Evolutionary conservation across 2,888 invertebrate genomes (phyloP).

Genomic region (Drosophila putrida): DNA sequence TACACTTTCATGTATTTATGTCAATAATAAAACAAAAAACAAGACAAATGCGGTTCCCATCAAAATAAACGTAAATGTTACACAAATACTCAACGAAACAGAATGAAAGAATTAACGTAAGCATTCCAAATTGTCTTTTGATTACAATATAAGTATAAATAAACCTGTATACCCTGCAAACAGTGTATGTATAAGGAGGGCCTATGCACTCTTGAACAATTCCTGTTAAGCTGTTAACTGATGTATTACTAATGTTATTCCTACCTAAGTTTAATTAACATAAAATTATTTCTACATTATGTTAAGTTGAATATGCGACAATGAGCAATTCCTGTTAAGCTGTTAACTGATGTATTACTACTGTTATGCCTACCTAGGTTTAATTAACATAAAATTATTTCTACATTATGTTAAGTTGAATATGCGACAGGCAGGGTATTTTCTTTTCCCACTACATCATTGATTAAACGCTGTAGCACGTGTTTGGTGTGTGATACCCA

Average conservation of each 20-base stretch:
- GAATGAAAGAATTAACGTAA: constrained; percentile 26
- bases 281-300: background rate
- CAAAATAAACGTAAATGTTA: constrained; percentile 20
- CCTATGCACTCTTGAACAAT: background rate
- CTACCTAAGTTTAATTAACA: background rate
- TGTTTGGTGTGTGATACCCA: constrained; percentile 67
- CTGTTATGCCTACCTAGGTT: background rate
- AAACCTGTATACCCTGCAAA: constrained; percentile 22
- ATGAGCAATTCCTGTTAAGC: background rate
- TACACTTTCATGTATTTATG: background rate
- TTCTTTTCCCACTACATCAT: background rate
- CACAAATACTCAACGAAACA: background rate
- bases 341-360: background rate
- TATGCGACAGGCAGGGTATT: constrained; percentile 1
- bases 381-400: background rate
- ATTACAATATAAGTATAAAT: constrained; percentile 34
- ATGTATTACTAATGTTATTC: background rate
- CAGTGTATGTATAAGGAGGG: background rate
- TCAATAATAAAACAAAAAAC: constrained; percentile 9
- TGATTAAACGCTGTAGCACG: constrained; percentile 47
- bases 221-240: background rate
- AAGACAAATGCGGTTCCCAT: constrained; percentile 4
- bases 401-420: background rate
- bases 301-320: background rate
- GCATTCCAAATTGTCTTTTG: constrained; percentile 29